phyloP scores from a whole-genome alignment of 1,140 invertebrate species.

The Sesamia nonagrioides region DNA sequence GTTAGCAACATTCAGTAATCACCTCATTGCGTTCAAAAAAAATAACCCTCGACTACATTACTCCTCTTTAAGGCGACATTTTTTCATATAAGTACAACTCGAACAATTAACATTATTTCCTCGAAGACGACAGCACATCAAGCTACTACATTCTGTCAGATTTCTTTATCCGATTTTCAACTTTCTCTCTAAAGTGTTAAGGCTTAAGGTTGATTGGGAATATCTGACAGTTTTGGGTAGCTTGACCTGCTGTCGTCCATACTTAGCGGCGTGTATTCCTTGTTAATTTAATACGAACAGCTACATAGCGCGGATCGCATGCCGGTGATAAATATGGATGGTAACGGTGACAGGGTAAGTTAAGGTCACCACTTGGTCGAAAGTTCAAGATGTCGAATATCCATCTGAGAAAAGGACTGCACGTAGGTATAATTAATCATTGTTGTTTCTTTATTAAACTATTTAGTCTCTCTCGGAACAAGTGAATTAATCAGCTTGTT shows the following conservation, averaged over 20 bases:
- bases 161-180: too few species aligned
- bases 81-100: background rate
- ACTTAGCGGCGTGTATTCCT: background rate
- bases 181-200: too few species aligned
- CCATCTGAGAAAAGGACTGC: conserved; percentile 41
- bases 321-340: conserved; percentile 40
- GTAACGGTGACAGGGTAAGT: conserved; percentile 42
- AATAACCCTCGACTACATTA: background rate
- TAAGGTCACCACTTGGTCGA: conserved; percentile 45
- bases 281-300: conserved; percentile 37
- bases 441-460: conserved; percentile 44
- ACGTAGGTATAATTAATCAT: conserved; percentile 47
- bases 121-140: too few species aligned
- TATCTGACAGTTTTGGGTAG: too few species aligned
- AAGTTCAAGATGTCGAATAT: conserved; percentile 48
- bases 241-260: too few species aligned
- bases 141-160: too few species aligned
- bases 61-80: background rate
- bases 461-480: conserved; percentile 33
- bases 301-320: background rate
- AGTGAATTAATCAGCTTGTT: conserved; percentile 23
- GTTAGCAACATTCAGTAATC: too few species aligned
- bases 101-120: conserved; percentile 19
- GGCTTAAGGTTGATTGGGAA: too few species aligned
- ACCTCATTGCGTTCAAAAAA: background rate